These are phyloP conservation scores for Junco hyemalis DNA, from an alignment of 2,113 vertebrate species.

Conservation along the genomic window DNA sequence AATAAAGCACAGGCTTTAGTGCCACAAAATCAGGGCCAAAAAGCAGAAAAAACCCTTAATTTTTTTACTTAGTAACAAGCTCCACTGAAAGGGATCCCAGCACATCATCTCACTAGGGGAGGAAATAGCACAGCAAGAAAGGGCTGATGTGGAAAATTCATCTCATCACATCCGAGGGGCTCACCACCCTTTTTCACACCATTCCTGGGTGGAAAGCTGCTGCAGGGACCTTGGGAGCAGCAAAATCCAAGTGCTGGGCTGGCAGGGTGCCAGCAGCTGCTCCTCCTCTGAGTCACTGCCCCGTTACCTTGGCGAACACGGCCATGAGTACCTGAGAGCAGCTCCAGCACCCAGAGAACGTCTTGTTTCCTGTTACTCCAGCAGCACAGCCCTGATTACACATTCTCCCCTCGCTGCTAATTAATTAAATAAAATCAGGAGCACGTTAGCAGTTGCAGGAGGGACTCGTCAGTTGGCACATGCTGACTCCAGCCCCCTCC, in stretches of 20 bases:
- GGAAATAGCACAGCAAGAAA: rapidly evolving
- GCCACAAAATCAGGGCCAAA: neutral
- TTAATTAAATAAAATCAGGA: neutral
- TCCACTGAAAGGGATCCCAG: neutral
- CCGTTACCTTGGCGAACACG: neutral
- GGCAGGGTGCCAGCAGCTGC: neutral
- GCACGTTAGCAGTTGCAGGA: neutral
- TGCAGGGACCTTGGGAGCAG: neutral
- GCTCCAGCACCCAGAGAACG: neutral
- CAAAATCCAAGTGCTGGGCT: rapidly evolving
- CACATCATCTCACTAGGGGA: rapidly evolving
- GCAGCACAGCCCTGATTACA: neutral
- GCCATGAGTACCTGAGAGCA: neutral
- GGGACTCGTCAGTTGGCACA: neutral
- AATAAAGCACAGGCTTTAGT: neutral
- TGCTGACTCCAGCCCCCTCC: neutral
- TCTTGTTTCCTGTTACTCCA: neutral
- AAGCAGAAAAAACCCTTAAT: neutral
- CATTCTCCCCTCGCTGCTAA: neutral
- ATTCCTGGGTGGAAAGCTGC: neutral
- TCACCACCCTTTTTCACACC: rapidly evolving
- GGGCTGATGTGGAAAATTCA: neutral
- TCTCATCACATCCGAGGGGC: neutral
- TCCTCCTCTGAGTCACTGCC: neutral
- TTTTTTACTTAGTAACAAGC: neutral